These are phyloP conservation scores for Cebidichthys violaceus DNA, from an alignment of 2,113 vertebrate genomes.

Conservation along the genomic window DNA sequence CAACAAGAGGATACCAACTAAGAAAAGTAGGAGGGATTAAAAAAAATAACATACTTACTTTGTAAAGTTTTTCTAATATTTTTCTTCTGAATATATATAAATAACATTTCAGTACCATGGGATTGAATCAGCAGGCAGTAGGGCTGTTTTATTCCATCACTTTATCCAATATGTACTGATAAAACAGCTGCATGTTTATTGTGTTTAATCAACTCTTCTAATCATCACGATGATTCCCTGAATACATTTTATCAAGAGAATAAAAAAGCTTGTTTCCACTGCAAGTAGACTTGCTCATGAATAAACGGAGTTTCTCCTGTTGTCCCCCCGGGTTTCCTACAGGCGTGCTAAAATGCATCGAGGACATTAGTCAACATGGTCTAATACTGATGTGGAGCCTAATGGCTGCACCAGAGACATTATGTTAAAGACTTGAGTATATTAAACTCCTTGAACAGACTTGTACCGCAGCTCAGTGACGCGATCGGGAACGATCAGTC, in stretches of 20 bases:
- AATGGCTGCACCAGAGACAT: slow-evolving; percentile 1
- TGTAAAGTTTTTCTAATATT: background rate
- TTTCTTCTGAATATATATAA: background rate
- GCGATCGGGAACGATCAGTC: background rate
- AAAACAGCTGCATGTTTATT: background rate
- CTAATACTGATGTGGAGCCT: background rate
- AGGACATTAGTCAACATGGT: background rate
- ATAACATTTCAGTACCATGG: background rate
- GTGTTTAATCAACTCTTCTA: background rate
- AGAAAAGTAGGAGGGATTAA: background rate
- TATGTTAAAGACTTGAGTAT: background rate
- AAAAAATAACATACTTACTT: background rate
- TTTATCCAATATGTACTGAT: background rate
- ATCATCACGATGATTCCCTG: background rate
- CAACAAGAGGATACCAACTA: background rate
- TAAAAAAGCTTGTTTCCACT: background rate
- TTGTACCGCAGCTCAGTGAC: slow-evolving; percentile 6
- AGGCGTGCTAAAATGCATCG: background rate
- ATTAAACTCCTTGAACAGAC: slow-evolving; percentile 8
- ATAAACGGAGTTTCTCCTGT: background rate
- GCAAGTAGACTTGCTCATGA: background rate
- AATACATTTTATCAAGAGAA: background rate
- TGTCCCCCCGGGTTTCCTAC: background rate
- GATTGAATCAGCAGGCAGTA: background rate
- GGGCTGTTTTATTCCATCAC: background rate